Conservation (phyloP, 2,797 vertebrate species). For the Margarornis squamiger region DNA sequence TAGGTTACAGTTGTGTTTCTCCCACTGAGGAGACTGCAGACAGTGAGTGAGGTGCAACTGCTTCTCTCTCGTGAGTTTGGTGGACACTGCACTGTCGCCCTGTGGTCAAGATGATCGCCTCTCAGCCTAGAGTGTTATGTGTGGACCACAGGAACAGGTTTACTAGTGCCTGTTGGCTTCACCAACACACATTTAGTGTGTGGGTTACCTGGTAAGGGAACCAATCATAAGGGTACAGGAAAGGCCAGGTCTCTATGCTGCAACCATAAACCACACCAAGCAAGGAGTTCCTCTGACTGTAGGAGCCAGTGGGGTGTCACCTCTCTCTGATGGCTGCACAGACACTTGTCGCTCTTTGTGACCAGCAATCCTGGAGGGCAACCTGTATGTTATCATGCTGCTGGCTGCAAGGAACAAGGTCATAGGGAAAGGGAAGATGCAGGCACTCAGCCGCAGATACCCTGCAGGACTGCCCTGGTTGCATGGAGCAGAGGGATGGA, state of each 20-base stretch:
- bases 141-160: not conserved
- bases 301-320: not conserved
- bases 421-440: not conserved
- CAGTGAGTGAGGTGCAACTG: not conserved
- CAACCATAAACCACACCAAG: too few species aligned
- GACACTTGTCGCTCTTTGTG: not conserved
- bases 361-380: rapidly evolving
- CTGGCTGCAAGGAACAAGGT: rapidly evolving
- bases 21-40: not conserved
- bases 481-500: not conserved
- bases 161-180: not conserved
- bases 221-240: rapidly evolving
- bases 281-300: not conserved
- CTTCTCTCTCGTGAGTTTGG: not conserved
- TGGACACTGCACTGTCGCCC: not conserved
- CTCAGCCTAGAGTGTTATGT: not conserved
- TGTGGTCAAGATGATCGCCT: not conserved
- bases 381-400: rapidly evolving
- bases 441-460: rapidly evolving
- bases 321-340: not conserved
- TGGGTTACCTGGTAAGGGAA: not conserved
- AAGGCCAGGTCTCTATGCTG: rapidly evolving
- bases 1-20: not conserved
- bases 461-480: rapidly evolving
- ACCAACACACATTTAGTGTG: rapidly evolving